Base-by-base conservation (phyloP, 92 coral and sea anemone genomes). In the Palythoa caribaeorum region DNA sequence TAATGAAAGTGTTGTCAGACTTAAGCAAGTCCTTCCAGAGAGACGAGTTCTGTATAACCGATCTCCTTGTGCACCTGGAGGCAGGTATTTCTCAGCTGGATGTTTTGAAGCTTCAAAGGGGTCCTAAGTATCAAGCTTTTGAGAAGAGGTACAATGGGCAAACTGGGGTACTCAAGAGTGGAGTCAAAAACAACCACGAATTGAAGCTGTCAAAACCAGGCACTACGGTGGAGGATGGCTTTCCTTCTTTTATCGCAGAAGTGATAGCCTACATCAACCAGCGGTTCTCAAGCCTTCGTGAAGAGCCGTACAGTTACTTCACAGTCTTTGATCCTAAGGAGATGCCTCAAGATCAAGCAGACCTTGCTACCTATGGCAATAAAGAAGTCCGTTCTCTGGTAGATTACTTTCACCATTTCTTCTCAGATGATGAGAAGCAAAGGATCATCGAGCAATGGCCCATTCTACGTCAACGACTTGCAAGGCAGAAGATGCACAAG, bases 371-470 rank as follows among this genome's bases (percentile, higher is more conserved):
- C 19, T 88, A 88, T 88, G 84, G 91, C 2, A 71, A 68, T 36
- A 71, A 71, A 36, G 91, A 88, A 88, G 73, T 88, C 50, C 57
- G 77, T 44, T 74, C 88, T 13, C 77, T 88, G 13, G 91, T 83
- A 38, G 70, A 88, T n/a, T 75, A 88, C 80, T 88, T 88, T 44
- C 47, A 37, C 5, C 76, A 80, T 47, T 62, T 70, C 66, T 81
- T 88, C 63, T 48, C 80, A 8, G 88, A 81, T 12, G 80, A 88
- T 1, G 87, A 88, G 83, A 81, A 88, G 74, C 38, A 10, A 54
- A 52, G 86, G 12, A 88, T 88, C 90, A 37, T 88, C 2, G 90
- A 70, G 47, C 90, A 88, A 35, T 88, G 90, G 90, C 90, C 90
- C 39, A 80, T 70, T 35, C 78, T 87, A 48, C 71, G 80, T 73